phyloP scores from a whole-genome alignment of 2,888 invertebrate species.

The Uloborus plumipes region DNA sequence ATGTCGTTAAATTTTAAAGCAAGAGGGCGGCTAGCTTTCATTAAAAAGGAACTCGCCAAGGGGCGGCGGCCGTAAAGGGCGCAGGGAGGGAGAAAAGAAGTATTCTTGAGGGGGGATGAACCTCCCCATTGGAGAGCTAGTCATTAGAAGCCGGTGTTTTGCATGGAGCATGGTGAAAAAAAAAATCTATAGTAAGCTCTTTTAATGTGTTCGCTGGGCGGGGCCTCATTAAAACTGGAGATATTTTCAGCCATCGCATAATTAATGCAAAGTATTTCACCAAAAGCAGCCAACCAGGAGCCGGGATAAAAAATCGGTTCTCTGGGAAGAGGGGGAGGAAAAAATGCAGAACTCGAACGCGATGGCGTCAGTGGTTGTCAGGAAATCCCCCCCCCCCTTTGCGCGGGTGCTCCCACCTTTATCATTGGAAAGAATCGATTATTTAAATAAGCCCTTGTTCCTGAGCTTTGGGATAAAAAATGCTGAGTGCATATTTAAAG shows the following conservation, averaged over 20 bases:
- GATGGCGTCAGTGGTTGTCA: conserved; percentile 48
- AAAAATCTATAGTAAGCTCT: conserved; percentile 37
- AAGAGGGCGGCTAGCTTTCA: conserved; percentile 24
- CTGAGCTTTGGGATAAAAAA: conserved; percentile 30
- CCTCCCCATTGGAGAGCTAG: conserved; percentile 39
- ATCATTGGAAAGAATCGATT: conserved; percentile 58
- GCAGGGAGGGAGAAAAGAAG: conserved; percentile 32
- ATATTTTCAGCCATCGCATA: conserved; percentile 62
- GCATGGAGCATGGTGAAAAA: conserved; percentile 26
- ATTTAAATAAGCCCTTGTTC: conserved; percentile 61
- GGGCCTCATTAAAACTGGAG: conserved; percentile 56
- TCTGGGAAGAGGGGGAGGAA: conserved; percentile 33
- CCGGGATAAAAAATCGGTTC: conserved; percentile 44
- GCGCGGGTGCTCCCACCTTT: conserved; percentile 20
- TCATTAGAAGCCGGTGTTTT: conserved; percentile 54
- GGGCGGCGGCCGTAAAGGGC: conserved; percentile 27
- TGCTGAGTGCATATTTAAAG: conserved; percentile 10
- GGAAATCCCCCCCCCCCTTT: conserved; percentile 17
- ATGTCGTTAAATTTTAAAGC: conserved; percentile 24
- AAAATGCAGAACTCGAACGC: conserved; percentile 39
- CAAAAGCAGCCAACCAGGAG: conserved; percentile 58
- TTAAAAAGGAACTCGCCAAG: conserved; percentile 36
- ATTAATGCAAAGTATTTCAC: conserved; percentile 64
- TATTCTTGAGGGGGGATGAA: conserved; percentile 1
- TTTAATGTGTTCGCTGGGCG: conserved; percentile 53